Evolutionary conservation across 2,797 vertebrate genomes (phyloP), one percentile per base, ranked within the genome.

Genomic region (Vireo griseus): DNA sequence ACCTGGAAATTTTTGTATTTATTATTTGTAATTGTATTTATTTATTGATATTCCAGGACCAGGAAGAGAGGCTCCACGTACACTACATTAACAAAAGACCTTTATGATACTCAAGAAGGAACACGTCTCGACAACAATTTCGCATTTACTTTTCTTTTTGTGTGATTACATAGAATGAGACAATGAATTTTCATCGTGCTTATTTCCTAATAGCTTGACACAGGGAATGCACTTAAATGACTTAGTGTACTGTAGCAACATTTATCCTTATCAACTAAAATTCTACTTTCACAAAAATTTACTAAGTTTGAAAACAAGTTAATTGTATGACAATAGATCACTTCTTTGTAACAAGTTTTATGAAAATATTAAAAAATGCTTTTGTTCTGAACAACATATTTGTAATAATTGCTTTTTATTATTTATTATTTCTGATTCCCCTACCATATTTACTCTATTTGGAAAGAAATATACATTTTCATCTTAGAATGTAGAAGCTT

Each of bases 61-160:
- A 42, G 7, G 22, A 65, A 66, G 28, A 80, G 39, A 69, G 16
- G 6, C 1, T 73, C 21, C 45, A 31, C 5, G 7, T 54, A 21
- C 40, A 12, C 13, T 66, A 10, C 15, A 33, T 18, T 45, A 62
- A 58, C 18, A 81, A 74, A 3, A 74, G 28, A 84, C 28, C 8
- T 37, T 73, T 58, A 26, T 44, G 33, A 10, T 16, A 21, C 6
- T 42, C 29, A 21, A 67, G 29, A 78, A 58, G 29, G 20, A 61
- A 13, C 2, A 42, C 33, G 10, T 17, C 5, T 68, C 0, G 0
- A 19, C 33, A 77, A 74, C 4, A 0, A 52, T 52, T 69, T 65
- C 4, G 0, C 5, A 13, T 72, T 74, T 47, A 20, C 5, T 54
- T 78, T 73, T 55, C 16, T 63, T 17, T 66, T 48, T 40, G 3